Conservation (phyloP, 2,888 invertebrate genomes). For the Drosophila bunnanda region DNA sequence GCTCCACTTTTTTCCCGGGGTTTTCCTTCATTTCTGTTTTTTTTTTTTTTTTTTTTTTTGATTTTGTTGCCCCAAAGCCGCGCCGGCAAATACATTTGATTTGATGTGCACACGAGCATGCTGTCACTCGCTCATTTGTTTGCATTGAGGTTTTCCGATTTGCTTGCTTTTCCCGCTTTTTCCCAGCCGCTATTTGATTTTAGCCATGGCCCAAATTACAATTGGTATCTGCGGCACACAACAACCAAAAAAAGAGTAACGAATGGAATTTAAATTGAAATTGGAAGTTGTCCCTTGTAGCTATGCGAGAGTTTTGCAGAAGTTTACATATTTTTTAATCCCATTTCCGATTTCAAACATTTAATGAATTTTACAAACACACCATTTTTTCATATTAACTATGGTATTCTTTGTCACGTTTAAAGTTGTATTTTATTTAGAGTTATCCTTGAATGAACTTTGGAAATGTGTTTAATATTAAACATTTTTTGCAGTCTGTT, state of each 20-base stretch:
- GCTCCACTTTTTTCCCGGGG: slow-evolving; percentile 24
- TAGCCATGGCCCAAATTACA: slow-evolving; percentile 34
- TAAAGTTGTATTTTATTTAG: background rate
- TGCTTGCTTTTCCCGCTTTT: slow-evolving; percentile 58
- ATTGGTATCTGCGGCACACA: slow-evolving; percentile 33
- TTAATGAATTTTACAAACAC: background rate
- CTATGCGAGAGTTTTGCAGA: background rate
- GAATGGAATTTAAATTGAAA: slow-evolving; percentile 48
- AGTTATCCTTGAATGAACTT: no score
- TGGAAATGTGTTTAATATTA: background rate
- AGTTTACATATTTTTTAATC: background rate
- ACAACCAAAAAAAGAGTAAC: slow-evolving; percentile 5
- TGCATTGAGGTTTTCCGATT: slow-evolving; percentile 47
- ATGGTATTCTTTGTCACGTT: background rate
- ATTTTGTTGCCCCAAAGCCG: slow-evolving; percentile 57
- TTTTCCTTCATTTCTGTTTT: background rate
- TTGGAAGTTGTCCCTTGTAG: slow-evolving; percentile 14
- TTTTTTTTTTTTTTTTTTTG: background rate
- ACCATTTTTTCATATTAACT: background rate
- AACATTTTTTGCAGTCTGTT: background rate
- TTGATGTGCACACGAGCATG: slow-evolving; percentile 48
- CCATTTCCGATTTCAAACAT: background rate
- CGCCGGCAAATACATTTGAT: slow-evolving; percentile 69
- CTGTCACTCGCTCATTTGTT: slow-evolving; percentile 60
- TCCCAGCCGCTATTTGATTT: slow-evolving; percentile 40